A percentile compares a stretch with the other conserved stretches of the same genome.
These are phyloP conservation scores for Condylostylus longicornis DNA, from an alignment of 1,140 invertebrate genomes.

Conservation along the genomic window DNA sequence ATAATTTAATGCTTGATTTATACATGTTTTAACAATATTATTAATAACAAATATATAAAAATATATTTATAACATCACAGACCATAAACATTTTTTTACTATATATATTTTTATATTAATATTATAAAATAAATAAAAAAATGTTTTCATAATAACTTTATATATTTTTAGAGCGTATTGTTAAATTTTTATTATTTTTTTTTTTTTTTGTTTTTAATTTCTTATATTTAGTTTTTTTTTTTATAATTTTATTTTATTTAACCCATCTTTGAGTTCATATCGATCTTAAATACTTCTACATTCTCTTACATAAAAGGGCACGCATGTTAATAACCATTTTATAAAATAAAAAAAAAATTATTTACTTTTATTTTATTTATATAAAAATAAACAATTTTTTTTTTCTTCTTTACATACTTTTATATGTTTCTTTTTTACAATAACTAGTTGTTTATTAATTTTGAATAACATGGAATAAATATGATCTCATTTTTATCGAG, in stretches of 20 bases:
- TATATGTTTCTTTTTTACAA: no score
- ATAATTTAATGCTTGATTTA: conserved; percentile 1
- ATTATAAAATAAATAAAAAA: conserved; percentile 2
- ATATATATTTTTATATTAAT: not conserved
- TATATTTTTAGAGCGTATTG: not conserved
- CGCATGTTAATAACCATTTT: no score
- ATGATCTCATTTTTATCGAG: no score
- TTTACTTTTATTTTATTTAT: no score
- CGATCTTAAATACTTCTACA: no score
- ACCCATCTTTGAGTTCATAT: no score
- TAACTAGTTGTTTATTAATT: no score
- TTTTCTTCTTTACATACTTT: no score
- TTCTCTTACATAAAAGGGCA: no score
- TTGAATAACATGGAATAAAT: no score
- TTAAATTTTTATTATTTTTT: not conserved
- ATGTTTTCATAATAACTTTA: not conserved
- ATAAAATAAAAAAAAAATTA: no score
- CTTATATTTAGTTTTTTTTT: not conserved
- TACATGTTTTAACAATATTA: conserved; percentile 4
- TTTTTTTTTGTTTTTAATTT: not conserved
- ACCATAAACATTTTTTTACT: conserved; percentile 2
- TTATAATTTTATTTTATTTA: not conserved
- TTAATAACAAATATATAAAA: conserved; percentile 5
- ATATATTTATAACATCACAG: conserved; percentile 6
- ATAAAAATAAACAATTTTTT: no score